These are phyloP conservation scores for Erebia aethiops DNA, from an alignment of 2,888 invertebrate genomes.

Conservation along the genomic window DNA sequence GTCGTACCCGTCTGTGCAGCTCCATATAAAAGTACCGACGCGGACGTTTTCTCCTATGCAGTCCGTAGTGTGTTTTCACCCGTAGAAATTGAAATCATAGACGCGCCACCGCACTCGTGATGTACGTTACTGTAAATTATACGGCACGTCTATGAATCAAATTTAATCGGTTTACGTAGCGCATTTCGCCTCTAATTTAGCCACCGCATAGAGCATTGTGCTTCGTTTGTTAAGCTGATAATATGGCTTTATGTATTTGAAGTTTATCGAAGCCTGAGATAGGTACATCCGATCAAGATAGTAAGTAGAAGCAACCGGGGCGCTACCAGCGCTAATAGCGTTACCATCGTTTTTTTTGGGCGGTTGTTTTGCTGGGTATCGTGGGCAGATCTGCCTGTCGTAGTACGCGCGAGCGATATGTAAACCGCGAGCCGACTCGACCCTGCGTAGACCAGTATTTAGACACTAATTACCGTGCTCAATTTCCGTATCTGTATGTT, in stretches of 20 bases:
- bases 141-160: slow-evolving; percentile 51
- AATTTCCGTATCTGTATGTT: slow-evolving; percentile 79
- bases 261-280: neutral
- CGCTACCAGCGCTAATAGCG: neutral
- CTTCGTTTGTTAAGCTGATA: slow-evolving; percentile 13
- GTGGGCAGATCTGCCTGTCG: neutral
- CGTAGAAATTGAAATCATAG: slow-evolving; percentile 47
- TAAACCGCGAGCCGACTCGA: neutral
- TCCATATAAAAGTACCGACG: too few species aligned
- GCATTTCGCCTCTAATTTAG: slow-evolving; percentile 50
- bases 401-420: slow-evolving; percentile 10
- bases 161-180: slow-evolving; percentile 50
- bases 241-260: neutral
- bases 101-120: slow-evolving; percentile 42
- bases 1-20: too few species aligned
- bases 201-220: slow-evolving; percentile 4
- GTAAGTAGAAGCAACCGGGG: neutral
- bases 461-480: slow-evolving; percentile 75
- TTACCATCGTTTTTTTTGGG: neutral
- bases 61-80: too few species aligned
- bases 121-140: slow-evolving; percentile 38
- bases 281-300: slow-evolving; percentile 6
- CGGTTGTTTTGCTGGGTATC: slow-evolving; percentile 13
- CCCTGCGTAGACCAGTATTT: slow-evolving; percentile 60
- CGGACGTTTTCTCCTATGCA: too few species aligned